A percentile compares a stretch with the other conserved stretches of the same genome.
These are phyloP conservation scores for Lycopodina hypogea DNA, from an alignment of 37 sponge, comb jelly and placozoan genomes.

Conservation along the genomic window DNA sequence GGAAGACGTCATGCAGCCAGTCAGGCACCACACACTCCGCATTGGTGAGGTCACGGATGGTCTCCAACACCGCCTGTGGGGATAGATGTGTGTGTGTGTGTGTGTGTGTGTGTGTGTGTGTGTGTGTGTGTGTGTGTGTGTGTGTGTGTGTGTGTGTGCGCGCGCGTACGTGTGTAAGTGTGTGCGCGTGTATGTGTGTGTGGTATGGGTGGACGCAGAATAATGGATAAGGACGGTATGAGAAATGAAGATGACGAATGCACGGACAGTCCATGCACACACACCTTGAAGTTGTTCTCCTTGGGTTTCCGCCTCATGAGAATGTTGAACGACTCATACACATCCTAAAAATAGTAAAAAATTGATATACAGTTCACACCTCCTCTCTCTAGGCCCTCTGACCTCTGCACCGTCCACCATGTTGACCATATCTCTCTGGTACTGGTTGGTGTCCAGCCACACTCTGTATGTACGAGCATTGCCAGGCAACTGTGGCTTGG, in stretches of 20 bases:
- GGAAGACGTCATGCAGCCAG: slow-evolving; percentile 95
- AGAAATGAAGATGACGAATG: no score
- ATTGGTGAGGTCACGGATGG: slow-evolving; percentile 94
- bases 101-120: no score
- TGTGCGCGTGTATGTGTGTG: no score
- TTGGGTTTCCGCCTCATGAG: slow-evolving; percentile 95
- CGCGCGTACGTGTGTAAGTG: no score
- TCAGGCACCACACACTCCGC: slow-evolving; percentile 96
- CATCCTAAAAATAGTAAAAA: slow-evolving; percentile 59
- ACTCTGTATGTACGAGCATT: slow-evolving; percentile 81
- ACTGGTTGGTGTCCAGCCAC: slow-evolving; percentile 97
- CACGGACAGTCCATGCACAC: no score
- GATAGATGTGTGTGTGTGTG: no score
- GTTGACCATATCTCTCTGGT: slow-evolving; percentile 85
- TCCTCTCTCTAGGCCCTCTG: background rate
- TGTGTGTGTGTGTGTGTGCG: slow-evolving; percentile 18
- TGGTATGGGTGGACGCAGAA: no score
- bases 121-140: no score
- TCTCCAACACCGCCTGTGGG: slow-evolving; percentile 95
- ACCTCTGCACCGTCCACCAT: slow-evolving; percentile 71
- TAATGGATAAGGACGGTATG: no score
- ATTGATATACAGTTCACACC: background rate
- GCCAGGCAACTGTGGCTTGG: slow-evolving; percentile 72
- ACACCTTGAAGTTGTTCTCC: slow-evolving; percentile 98
- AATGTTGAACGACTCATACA: slow-evolving; percentile 90